Evolutionary conservation across 2,113 vertebrate species (phyloP).

Genomic region (Rhombomys opimus): DNA sequence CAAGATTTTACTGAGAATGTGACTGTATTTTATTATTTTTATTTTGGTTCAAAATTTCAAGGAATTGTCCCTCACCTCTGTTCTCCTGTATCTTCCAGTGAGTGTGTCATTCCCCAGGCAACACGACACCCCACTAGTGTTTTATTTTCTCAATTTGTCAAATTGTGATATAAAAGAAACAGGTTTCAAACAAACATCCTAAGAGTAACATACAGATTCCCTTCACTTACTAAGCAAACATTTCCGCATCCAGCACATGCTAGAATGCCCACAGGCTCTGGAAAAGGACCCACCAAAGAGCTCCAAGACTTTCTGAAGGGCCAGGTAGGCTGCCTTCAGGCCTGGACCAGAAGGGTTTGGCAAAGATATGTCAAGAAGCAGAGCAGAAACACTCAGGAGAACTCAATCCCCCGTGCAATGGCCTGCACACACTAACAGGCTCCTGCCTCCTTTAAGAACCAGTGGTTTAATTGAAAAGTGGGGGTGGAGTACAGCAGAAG

Average conservation of each 20-base stretch:
- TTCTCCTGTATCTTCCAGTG: background rate
- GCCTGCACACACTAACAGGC: background rate
- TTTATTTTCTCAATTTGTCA: background rate
- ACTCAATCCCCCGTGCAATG: background rate
- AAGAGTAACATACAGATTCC: background rate
- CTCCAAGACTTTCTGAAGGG: background rate
- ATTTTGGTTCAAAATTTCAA: constrained; percentile 33
- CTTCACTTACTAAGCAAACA: constrained; percentile 17
- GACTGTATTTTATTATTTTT: constrained; percentile 31
- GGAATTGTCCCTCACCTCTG: constrained; percentile 22
- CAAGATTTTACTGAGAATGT: constrained; percentile 39
- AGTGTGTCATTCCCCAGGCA: background rate
- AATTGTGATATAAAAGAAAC: background rate
- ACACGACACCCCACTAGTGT: background rate
- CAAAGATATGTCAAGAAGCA: background rate
- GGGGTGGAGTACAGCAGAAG: background rate
- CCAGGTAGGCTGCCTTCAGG: background rate
- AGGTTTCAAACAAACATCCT: background rate
- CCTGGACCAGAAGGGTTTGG: background rate
- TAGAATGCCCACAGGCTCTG: background rate
- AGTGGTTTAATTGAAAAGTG: background rate
- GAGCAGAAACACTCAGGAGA: background rate
- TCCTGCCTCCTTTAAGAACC: background rate
- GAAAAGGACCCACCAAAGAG: background rate
- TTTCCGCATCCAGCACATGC: background rate